phyloP scores from a whole-genome alignment of 1,140 invertebrate genomes.

The Pseudomyrmex gracilis region DNA sequence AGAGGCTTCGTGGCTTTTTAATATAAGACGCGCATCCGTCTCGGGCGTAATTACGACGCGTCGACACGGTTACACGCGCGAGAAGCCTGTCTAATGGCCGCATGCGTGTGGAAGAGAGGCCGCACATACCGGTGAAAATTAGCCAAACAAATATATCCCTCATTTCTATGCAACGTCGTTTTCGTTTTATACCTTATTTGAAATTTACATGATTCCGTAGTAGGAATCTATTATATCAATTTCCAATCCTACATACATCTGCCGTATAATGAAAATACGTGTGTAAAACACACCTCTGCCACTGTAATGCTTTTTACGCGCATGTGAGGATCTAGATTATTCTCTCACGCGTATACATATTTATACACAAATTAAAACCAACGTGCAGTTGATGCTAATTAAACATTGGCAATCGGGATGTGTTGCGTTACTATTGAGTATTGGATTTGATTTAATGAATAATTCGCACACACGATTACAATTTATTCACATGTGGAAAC shows the following conservation, averaged over 20 bases:
- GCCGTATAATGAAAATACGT: slow-evolving; percentile 25
- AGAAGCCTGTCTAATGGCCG: slow-evolving; percentile 47
- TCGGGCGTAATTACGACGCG: slow-evolving; percentile 51
- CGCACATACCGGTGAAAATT: slow-evolving; percentile 47
- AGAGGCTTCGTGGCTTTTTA: slow-evolving; percentile 48
- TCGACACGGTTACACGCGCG: slow-evolving; percentile 44
- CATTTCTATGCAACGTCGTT: slow-evolving; percentile 42
- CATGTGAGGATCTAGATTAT: slow-evolving; percentile 4
- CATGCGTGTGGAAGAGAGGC: slow-evolving; percentile 9
- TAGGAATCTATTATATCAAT: slow-evolving; percentile 27
- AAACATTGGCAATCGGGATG: slow-evolving; percentile 42
- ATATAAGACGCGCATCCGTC: slow-evolving; percentile 55
- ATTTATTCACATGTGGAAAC: background rate
- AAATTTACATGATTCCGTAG: slow-evolving; percentile 37
- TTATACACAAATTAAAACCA: slow-evolving; percentile 27
- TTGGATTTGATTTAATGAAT: slow-evolving; percentile 33
- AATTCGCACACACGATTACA: background rate
- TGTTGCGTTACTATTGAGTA: slow-evolving; percentile 52
- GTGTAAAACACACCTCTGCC: background rate
- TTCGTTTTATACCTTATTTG: slow-evolving; percentile 34
- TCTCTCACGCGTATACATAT: background rate
- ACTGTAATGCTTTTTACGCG: background rate
- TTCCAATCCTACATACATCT: background rate
- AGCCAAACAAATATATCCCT: slow-evolving; percentile 56
- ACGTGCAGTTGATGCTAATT: background rate